Evolutionary conservation across 2,113 vertebrate species (phyloP).

Genomic region (Fregetta grallaria): DNA sequence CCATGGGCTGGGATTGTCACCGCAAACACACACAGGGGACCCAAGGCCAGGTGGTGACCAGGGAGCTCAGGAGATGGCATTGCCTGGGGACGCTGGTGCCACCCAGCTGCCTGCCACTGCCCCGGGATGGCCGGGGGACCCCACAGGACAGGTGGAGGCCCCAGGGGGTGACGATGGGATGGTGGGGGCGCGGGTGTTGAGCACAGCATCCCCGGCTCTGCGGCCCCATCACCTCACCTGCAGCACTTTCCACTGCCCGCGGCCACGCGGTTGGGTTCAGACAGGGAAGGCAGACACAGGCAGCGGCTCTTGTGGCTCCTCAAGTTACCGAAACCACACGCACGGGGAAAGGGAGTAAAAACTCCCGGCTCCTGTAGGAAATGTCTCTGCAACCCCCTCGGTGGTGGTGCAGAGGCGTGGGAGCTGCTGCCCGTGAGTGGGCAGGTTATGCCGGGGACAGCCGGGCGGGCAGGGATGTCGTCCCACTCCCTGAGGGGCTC

Average conservation of each 20-base stretch:
- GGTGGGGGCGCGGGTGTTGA: background rate
- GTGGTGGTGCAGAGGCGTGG: background rate
- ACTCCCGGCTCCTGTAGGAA: background rate
- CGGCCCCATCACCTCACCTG: background rate
- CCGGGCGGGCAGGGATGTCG: background rate
- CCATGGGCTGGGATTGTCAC: background rate
- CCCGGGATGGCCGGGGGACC: background rate
- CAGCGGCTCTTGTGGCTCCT: background rate
- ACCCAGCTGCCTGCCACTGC: background rate
- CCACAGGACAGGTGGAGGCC: fast-evolving
- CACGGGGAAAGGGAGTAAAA: background rate
- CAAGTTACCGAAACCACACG: background rate
- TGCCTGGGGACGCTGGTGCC: background rate
- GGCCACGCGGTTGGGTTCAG: background rate
- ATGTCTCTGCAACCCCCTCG: no score
- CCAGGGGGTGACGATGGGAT: background rate
- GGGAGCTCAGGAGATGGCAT: background rate
- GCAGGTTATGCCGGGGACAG: background rate
- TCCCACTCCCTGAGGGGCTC: no score
- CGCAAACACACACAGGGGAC: background rate
- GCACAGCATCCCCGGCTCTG: background rate
- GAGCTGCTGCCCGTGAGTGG: background rate
- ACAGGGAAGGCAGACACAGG: background rate
- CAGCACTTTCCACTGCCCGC: background rate
- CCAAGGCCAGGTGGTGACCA: background rate